These are phyloP conservation scores for Ephialtes manifestator DNA, from an alignment of 2,888 invertebrate genomes.

Conservation along the genomic window DNA sequence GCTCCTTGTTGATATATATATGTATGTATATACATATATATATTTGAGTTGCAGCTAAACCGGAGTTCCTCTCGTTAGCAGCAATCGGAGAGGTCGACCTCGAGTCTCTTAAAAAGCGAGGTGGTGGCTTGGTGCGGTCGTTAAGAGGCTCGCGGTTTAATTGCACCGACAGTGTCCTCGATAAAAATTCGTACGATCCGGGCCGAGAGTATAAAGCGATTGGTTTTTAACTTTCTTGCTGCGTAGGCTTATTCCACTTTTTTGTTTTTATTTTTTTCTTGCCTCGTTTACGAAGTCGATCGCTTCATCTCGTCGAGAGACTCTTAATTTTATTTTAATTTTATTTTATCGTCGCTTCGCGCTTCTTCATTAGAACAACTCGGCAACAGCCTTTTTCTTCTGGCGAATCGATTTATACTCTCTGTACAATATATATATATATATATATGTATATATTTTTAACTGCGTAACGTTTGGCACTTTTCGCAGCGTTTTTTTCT, in stretches of 20 bases:
- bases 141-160: conserved; percentile 58
- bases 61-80: conserved; percentile 38
- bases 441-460: neutral
- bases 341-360: neutral
- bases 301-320: conserved; percentile 9
- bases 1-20: conserved; percentile 17
- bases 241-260: neutral
- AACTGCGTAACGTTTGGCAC: conserved; percentile 23
- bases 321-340: neutral
- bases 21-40: conserved; percentile 22
- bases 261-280: too few species aligned
- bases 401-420: neutral
- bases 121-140: conserved; percentile 31
- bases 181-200: conserved; percentile 50
- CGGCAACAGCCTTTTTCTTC: neutral
- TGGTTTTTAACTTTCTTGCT: conserved; percentile 29
- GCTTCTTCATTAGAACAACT: conserved; percentile 4
- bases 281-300: conserved; percentile 20
- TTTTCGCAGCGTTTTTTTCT: neutral
- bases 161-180: conserved; percentile 59
- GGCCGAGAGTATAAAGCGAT: conserved; percentile 36
- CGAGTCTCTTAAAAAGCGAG: conserved; percentile 38
- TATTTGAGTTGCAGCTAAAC: conserved; percentile 10
- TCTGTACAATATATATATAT: conserved; percentile 20
- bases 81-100: conserved; percentile 50